Base-by-base conservation (phyloP, 2,888 invertebrate species). In the Ischnura elegans region DNA sequence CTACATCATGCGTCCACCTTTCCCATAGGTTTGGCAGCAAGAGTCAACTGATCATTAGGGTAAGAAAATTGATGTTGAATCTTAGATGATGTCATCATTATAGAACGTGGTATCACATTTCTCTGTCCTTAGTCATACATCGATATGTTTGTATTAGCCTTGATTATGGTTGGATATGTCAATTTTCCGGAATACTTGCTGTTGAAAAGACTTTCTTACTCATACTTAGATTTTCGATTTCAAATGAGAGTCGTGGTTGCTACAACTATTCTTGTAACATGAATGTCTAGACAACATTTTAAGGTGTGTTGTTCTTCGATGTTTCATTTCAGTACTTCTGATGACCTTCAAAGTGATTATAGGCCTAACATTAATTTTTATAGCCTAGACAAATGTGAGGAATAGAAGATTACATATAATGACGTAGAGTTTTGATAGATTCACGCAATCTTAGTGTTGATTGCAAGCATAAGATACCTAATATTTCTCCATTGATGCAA, bases 341-440 rank as follows among this genome's bases (percentile, higher is more conserved):
- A 55, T 43, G 25, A 55, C n/a, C 61, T 43, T 42, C 43, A 90
- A 61, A 90, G 90, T 90, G 90, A 90, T 61, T 45, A 61, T 90
- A 90, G 90, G 90, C 90, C 90, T 90, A 90, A 90, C 19, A 19
- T 51, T 45, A 90, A 42, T 42, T 51, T 90, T 19, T 90, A 90
- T 90, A 90, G 90, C 90, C 43, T 90, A 90, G 90, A 61, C 61
- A 43, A 61, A 61, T 61, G 90, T 90, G 61, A 61, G 61, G 42
- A 43, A 61, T 43, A 51, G 61, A 43, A 90, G 19, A 13, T 43
- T 36, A 76, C 6, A 29, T 29, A 36, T 76, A 76, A 1, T 76
- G 10, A 76, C 10, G 16, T 76, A 76, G 76, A 76, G 36, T 3
- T 76, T 76, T 61, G 25, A 36, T 76, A 76, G 29, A 76, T 29